phyloP scores from a whole-genome alignment of 2,888 invertebrate genomes.

The Lasioglossum lativentre region DNA sequence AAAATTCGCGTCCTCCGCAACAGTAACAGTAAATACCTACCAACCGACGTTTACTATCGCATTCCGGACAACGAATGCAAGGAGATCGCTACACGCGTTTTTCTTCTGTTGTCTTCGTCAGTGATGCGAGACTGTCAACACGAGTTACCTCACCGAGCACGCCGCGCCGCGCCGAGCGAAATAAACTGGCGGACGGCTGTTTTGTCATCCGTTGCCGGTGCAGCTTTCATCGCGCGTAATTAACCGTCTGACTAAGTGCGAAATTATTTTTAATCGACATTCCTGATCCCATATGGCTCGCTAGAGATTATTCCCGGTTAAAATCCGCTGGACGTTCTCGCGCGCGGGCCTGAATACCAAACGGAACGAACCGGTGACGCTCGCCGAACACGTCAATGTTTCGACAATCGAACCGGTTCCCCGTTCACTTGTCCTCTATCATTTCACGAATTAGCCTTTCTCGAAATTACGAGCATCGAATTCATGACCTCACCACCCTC shows the following conservation, averaged over 20 bases:
- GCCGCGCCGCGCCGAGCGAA: neutral
- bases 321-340: slow-evolving; percentile 7
- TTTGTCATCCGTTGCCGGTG: slow-evolving; percentile 5
- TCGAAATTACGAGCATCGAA: neutral
- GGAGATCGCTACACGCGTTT: neutral
- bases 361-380: neutral
- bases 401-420: slow-evolving; percentile 7
- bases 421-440: neutral
- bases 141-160: neutral
- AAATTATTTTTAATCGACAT: slow-evolving; percentile 33
- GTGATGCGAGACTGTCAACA: neutral
- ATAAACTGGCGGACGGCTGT: slow-evolving; percentile 1
- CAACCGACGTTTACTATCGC: neutral
- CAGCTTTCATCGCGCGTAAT: slow-evolving; percentile 25
- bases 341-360: slow-evolving; percentile 8
- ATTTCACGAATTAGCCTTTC: slow-evolving; percentile 4
- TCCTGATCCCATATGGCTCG: neutral
- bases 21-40: no score
- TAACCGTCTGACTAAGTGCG: slow-evolving; percentile 19
- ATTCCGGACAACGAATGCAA: neutral
- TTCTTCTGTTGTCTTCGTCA: slow-evolving; percentile 9
- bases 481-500: no score
- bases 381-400: neutral
- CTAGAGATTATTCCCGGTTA: neutral
- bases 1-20: neutral